Conservation (phyloP, 64 coral and sea anemone genomes). For the Platygyra sinensis region DNA sequence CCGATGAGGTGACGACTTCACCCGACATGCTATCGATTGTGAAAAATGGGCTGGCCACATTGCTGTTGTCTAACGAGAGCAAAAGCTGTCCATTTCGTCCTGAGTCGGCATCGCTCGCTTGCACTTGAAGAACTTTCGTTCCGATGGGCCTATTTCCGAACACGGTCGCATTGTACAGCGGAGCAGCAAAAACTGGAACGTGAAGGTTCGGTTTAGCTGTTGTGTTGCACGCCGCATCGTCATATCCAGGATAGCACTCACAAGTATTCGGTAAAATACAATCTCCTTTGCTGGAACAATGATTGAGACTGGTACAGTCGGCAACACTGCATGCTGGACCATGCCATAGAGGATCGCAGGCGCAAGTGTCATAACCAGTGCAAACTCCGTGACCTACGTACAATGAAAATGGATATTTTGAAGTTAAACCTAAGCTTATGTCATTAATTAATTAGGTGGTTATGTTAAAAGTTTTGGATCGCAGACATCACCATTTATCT, state of each 20-base stretch:
- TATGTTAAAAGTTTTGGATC: too few relatives aligned
- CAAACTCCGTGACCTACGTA: constrained; percentile 75
- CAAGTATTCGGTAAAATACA: constrained; percentile 72
- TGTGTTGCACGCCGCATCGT: constrained; percentile 52
- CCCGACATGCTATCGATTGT: constrained; percentile 56
- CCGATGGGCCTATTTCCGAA: constrained; percentile 54
- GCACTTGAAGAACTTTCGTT: constrained; percentile 41
- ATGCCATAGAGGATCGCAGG: constrained; percentile 63
- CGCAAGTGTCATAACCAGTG: constrained; percentile 50
- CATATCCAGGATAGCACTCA: constrained; percentile 62
- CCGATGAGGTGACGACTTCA: constrained; percentile 39
- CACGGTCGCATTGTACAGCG: constrained; percentile 59
- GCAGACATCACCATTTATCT: too few relatives aligned
- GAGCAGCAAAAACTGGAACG: constrained; percentile 52
- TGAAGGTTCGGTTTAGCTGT: constrained; percentile 52
- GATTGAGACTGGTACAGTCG: constrained; percentile 57
- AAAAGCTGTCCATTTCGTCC: constrained; percentile 69
- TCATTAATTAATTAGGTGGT: too few relatives aligned
- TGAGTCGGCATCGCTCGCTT: constrained; percentile 72
- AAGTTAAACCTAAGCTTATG: too few relatives aligned
- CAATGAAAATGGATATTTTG: background rate
- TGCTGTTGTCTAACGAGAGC: constrained; percentile 13
- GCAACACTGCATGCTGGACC: constrained; percentile 62
- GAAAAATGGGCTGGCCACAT: background rate
- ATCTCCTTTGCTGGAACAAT: constrained; percentile 73